Base-by-base conservation (phyloP, 2,113 vertebrate species). In the Mobula birostris region DNA sequence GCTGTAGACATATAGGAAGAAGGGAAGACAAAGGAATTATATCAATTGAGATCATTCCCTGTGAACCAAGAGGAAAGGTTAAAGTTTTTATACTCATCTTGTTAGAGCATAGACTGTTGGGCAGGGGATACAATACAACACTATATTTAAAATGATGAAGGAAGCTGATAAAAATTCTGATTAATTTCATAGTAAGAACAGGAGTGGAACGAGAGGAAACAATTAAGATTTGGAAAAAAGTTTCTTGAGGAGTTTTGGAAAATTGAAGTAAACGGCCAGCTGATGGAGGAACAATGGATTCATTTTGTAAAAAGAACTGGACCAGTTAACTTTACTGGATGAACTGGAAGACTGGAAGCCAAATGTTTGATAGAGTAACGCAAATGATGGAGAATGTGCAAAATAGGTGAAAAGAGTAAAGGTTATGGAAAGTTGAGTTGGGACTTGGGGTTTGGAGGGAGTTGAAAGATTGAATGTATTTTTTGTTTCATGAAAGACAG, bases 161-260 rank as follows among this genome's bases (percentile, higher is more conserved):
- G 68, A 74, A 74, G 74, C 40, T 74, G 85, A 90, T 90, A 90
- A 90, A 48, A 90, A 90, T 90, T 90, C 85, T 66, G 85, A 90
- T 90, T 66, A 90, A 90, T 90, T 90, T 74, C 68, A 40, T 21
- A 93, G 68, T 93, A 93, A 74, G 91, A 93, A 36, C 91, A 93
- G 40, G 70, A 74, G 40, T 74, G 36, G 91, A 93, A 93, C 32
- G 91, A 72, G 91, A 93, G 91, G 91, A 93, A 93, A 72, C 70
- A 72, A 93, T 93, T 93, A 93, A 93, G 91, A 76, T 93, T 93
- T 93, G 91, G 91, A 93, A 48, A 56, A 24, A 93, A 74, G 72
- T 93, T 74, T 93, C 91, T 93, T 74, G 48, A 48, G 91, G 91
- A 93, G 72, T 93, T 74, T 74, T 56, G 91, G 91, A 93, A 93